A percentile compares a stretch with the other conserved stretches of the same genome.
phyloP scores from a whole-genome alignment of 2,888 invertebrate species.

The Stramonita haemastoma region DNA sequence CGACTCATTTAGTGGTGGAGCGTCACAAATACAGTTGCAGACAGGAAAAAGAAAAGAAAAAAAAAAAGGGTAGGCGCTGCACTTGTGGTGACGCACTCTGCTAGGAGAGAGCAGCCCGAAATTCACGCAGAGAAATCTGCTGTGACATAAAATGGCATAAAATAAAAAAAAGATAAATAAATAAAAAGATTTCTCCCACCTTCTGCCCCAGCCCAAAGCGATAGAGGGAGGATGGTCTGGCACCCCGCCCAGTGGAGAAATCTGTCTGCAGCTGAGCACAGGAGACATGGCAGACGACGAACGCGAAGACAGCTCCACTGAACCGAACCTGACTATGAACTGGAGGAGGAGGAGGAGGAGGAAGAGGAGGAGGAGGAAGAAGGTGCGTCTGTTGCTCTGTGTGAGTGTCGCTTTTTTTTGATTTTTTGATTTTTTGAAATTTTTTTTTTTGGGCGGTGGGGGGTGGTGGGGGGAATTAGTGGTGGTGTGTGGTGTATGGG shows the following conservation, averaged over 20 bases:
- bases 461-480: no score
- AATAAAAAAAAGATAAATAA: no score
- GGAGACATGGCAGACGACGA: constrained; percentile 72
- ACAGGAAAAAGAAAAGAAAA: no score
- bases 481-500: background rate
- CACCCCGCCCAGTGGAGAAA: background rate
- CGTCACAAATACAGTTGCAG: no score
- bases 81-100: no score
- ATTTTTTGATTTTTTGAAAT: background rate
- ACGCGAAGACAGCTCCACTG: constrained; percentile 68
- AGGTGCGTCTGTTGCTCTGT: constrained; percentile 31
- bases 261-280: constrained; percentile 54
- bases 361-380: constrained; percentile 53
- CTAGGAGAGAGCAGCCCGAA: no score
- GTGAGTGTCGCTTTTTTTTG: constrained; percentile 4
- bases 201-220: constrained; percentile 3
- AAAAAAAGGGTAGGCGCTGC: no score
- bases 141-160: no score
- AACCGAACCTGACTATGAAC: constrained; percentile 68
- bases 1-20: no score
- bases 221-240: constrained; percentile 15
- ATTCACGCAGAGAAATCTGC: no score
- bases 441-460: background rate
- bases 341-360: constrained; percentile 39
- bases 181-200: background rate